Percentiles rank a stretch among this genome's conserved stretches.
phyloP scores from a whole-genome alignment of 2,888 invertebrate genomes.

The Choristoneura rosaceana region DNA sequence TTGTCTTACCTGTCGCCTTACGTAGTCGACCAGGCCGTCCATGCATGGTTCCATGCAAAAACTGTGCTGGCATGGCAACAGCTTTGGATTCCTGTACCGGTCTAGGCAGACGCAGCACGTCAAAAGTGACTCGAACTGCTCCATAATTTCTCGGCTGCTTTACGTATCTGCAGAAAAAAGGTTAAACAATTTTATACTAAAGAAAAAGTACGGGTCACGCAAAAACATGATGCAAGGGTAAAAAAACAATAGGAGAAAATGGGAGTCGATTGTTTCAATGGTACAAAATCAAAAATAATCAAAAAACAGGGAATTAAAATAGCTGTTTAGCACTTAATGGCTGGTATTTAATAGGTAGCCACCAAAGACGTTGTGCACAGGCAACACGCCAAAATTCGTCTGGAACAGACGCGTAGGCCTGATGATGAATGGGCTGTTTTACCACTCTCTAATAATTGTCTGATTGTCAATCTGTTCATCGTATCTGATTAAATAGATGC shows the following conservation, averaged over 20 bases:
- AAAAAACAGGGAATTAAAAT: background rate
- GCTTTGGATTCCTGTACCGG: conserved; percentile 98
- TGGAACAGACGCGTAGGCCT: too few relatives aligned
- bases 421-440: too few relatives aligned
- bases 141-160: conserved; percentile 86
- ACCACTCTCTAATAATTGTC: too few relatives aligned
- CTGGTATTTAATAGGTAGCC: too few relatives aligned
- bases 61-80: conserved; percentile 99
- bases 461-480: too few relatives aligned
- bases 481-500: too few relatives aligned
- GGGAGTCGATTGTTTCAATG: background rate
- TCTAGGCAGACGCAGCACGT: conserved; percentile 99
- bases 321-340: too few relatives aligned
- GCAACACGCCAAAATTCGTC: too few relatives aligned
- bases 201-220: conserved; percentile 8
- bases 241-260: background rate
- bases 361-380: too few relatives aligned
- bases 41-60: conserved; percentile 99
- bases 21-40: conserved; percentile 98
- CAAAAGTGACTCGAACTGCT: conserved; percentile 98
- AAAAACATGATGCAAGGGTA: background rate
- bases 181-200: conserved; percentile 18
- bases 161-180: conserved; percentile 68
- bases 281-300: background rate
- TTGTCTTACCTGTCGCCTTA: conserved; percentile 91